These are phyloP conservation scores for Hymenopus coronatus DNA, from an alignment of 2,888 invertebrate genomes.

Conservation along the genomic window DNA sequence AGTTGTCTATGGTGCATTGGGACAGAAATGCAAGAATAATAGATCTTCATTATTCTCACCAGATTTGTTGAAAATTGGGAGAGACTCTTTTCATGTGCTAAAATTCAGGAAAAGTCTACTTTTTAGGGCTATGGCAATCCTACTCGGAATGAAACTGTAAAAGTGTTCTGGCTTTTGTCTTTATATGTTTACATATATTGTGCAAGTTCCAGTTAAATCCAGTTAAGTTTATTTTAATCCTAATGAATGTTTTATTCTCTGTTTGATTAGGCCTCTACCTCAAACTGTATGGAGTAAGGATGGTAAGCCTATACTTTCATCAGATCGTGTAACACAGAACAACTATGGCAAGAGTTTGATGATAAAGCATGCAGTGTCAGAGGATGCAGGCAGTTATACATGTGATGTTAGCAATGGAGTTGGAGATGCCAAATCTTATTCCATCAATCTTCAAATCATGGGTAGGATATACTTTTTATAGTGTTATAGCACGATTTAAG, in stretches of 20 bases:
- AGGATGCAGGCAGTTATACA: constrained; percentile 88
- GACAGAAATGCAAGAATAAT: too few species aligned
- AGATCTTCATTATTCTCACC: too few species aligned
- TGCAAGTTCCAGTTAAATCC: too few species aligned
- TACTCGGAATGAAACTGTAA: too few species aligned
- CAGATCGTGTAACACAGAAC: constrained; percentile 74
- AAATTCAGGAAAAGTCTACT: too few species aligned
- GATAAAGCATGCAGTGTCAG: constrained; percentile 80
- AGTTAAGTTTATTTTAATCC: too few species aligned
- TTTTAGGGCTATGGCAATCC: too few species aligned
- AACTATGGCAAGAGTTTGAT: constrained; percentile 94
- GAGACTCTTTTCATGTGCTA: too few species aligned
- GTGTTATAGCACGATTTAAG: background rate
- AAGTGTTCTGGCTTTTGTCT: too few species aligned
- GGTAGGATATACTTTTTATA: constrained; percentile 47
- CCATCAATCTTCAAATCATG: constrained; percentile 73
- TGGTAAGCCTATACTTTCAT: constrained; percentile 65
- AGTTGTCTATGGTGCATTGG: too few species aligned
- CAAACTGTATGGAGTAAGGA: constrained; percentile 90
- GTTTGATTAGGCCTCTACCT: constrained; percentile 74
- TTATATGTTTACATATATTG: too few species aligned
- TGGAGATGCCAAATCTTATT: constrained; percentile 79
- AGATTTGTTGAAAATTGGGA: too few species aligned
- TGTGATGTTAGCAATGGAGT: constrained; percentile 93
- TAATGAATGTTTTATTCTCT: background rate